These are phyloP conservation scores for Nomada lathburiana DNA, from an alignment of 2,888 invertebrate species.

Conservation along the genomic window DNA sequence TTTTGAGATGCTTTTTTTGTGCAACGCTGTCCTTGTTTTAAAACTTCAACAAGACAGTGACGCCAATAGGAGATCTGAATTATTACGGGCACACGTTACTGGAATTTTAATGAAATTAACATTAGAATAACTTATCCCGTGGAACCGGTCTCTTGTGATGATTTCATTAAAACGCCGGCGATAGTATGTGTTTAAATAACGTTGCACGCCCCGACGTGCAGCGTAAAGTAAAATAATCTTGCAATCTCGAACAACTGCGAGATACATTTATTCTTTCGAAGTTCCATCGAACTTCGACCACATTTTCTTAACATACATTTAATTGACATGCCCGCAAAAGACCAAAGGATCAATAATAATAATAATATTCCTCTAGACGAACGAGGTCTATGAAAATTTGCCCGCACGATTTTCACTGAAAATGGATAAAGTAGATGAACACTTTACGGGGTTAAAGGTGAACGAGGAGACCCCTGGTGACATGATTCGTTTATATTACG, in stretches of 20 bases:
- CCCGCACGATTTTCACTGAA: background rate
- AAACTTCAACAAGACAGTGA: background rate
- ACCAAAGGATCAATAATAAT: background rate
- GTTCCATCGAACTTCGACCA: slow-evolving; percentile 2
- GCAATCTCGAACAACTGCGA: slow-evolving; percentile 16
- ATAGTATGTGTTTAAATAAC: background rate
- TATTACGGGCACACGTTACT: slow-evolving; percentile 9
- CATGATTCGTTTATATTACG: background rate
- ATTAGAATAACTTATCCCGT: background rate
- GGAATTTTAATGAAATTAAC: slow-evolving; percentile 25
- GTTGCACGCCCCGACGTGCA: background rate
- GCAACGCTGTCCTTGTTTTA: background rate
- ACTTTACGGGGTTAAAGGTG: background rate
- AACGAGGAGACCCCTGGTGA: background rate
- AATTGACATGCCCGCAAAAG: background rate
- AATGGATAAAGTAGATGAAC: background rate
- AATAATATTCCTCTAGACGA: slow-evolving; percentile 11
- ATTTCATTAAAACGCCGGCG: slow-evolving; percentile 23
- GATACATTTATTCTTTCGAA: background rate
- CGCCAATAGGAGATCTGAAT: slow-evolving; percentile 2
- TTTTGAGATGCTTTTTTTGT: slow-evolving; percentile 11
- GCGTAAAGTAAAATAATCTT: background rate
- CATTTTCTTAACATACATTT: background rate
- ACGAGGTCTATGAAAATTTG: slow-evolving; percentile 17
- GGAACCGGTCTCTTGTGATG: background rate